Base-by-base conservation (phyloP, 2,888 invertebrate species). In the Lasioglossum figueresi region DNA sequence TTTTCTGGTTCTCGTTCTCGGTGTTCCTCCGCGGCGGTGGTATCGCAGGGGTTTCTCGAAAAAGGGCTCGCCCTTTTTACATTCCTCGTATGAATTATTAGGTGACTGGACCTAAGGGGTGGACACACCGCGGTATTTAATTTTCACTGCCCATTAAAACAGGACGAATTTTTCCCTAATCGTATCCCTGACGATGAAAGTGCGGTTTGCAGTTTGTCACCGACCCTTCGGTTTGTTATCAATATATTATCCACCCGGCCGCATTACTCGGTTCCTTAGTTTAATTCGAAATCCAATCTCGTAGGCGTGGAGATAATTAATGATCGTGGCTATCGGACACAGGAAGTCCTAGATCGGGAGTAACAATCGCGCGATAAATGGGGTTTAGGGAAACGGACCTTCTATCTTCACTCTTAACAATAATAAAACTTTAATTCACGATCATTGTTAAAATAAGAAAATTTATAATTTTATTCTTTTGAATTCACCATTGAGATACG, bases 51-150 rank as follows among this genome's bases (percentile, higher is more conserved):
- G 56, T 56, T 56, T 68, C 63, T 75, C 79, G 80, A 85, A 84
- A 84, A 88, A 89, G 85, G 91, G 90, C 87, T 87, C 78, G 89
- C 91, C 92, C 92, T 92, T 92, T 93, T 92, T 91, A 90, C 93
- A 93, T 93, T 93, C 93, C 93, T 88, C 91, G 90, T 92, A 93
- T 93, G 93, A 93, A 92, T 93, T 93, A 93, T 92, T 92, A 91
- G 91, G 91, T 92, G 88, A 76, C 88, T 84, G 90, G 90, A 90
- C 91, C 89, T 90, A 90, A 89, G 88, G 92, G 93, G 93, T 92
- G 90, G 92, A 91, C 91, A 87, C 91, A 87, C 91, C 91, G 91
- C 90, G 92, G 93, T 93, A 93, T 93, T 93, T 93, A 93, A 93
- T 93, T 93, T 93, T 91, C 91, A 88, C 91, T 91, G 88, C 86